A percentile compares a stretch with the other conserved stretches of the same genome.
phyloP scores from a whole-genome alignment of 2,888 invertebrate genomes.

The Agriopis marginaria region DNA sequence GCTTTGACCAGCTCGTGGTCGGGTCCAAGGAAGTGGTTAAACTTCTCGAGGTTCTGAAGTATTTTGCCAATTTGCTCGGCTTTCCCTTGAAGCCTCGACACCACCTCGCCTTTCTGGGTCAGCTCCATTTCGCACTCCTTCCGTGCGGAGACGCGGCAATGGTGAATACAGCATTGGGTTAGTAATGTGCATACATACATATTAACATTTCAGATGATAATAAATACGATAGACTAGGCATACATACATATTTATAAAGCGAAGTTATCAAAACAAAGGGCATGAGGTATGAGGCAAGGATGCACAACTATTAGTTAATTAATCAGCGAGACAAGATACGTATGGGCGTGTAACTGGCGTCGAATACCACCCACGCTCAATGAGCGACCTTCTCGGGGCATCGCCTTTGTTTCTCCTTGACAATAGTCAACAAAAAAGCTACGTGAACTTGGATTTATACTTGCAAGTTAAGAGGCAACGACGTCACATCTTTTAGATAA shows the following conservation, averaged over 20 bases:
- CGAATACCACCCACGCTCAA: constrained; percentile 61
- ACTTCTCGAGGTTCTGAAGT: constrained; percentile 95
- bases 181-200: constrained; percentile 59
- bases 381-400: constrained; percentile 60
- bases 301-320: constrained; percentile 50
- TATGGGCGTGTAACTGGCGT: constrained; percentile 64
- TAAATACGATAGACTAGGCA: constrained; percentile 15
- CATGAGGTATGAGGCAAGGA: constrained; percentile 31
- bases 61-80: constrained; percentile 98
- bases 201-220: constrained; percentile 16
- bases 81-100: constrained; percentile 97
- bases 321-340: constrained; percentile 43
- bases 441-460: constrained; percentile 45
- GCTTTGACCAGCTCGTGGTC: constrained; percentile 85
- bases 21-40: constrained; percentile 90
- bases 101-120: constrained; percentile 98
- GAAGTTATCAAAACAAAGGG: constrained; percentile 32
- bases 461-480: background rate
- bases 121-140: constrained; percentile 98
- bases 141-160: constrained; percentile 78
- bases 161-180: constrained; percentile 79
- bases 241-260: constrained; percentile 25
- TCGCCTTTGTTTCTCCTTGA: constrained; percentile 56
- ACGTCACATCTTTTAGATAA: background rate
- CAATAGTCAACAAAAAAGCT: constrained; percentile 46